These are phyloP conservation scores for Manis javanica DNA, from an alignment of 2,797 vertebrate species.

Conservation along the genomic window DNA sequence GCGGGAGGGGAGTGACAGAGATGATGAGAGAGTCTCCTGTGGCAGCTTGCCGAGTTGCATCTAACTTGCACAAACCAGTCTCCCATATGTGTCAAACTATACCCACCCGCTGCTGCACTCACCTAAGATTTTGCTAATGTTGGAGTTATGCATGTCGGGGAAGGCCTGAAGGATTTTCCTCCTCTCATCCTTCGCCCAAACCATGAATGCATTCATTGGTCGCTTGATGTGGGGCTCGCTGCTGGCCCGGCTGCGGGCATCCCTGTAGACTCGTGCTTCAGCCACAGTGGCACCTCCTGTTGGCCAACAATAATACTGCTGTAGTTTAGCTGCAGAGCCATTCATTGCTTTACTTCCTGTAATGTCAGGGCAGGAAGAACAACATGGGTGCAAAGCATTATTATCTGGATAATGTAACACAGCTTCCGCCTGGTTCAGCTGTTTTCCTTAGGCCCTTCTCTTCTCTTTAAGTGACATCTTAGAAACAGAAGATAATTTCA, in stretches of 20 bases:
- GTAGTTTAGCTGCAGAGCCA: constrained; percentile 95
- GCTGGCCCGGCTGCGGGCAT: constrained; percentile 96
- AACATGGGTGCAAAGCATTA: constrained; percentile 91
- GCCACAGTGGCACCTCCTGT: constrained; percentile 98
- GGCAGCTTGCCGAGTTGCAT: background rate
- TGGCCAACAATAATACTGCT: constrained; percentile 98
- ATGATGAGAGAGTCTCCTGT: background rate
- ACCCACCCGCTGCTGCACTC: constrained; percentile 79
- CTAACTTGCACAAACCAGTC: background rate
- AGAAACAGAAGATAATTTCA: constrained; percentile 12
- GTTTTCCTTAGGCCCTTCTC: background rate
- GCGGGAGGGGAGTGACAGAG: background rate
- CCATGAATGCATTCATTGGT: constrained; percentile 99
- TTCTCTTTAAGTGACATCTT: constrained; percentile 22
- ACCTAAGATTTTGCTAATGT: constrained; percentile 99
- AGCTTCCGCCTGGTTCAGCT: constrained; percentile 64
- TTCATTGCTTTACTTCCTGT: constrained; percentile 94
- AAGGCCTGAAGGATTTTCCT: constrained; percentile 99
- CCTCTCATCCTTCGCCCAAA: constrained; percentile 99
- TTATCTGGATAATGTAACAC: constrained; percentile 79
- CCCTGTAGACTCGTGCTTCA: constrained; percentile 98
- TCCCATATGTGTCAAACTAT: background rate
- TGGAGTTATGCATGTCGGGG: constrained; percentile 99
- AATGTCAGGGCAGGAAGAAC: constrained; percentile 92
- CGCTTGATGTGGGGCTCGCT: constrained; percentile 99